Conservation (phyloP, 2,113 vertebrate species). For the Martes martes region DNA sequence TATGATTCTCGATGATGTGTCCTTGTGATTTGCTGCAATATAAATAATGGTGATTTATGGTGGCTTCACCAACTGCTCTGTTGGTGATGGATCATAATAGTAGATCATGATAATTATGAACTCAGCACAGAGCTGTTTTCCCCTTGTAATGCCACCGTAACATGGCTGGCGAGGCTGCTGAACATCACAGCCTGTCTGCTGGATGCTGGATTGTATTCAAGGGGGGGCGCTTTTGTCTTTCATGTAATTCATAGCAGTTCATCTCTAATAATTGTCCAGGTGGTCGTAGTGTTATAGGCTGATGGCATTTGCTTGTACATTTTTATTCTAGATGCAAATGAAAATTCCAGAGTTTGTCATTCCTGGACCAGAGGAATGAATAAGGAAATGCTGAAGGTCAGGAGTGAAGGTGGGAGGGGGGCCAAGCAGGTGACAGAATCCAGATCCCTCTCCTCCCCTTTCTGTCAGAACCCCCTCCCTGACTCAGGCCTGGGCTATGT, state of each 20-base stretch:
- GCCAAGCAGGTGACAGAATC: constrained; percentile 37
- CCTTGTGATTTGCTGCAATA: constrained; percentile 80
- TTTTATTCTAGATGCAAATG: constrained; percentile 62
- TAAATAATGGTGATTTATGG: constrained; percentile 85
- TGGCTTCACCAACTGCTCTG: constrained; percentile 76
- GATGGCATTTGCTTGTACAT: constrained; percentile 66
- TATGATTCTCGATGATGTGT: constrained; percentile 77
- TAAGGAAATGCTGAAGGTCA: neutral
- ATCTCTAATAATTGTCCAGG: constrained; percentile 68
- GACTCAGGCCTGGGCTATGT: constrained; percentile 54
- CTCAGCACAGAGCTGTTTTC: constrained; percentile 75
- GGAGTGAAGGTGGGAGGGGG: neutral
- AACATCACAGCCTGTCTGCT: constrained; percentile 69
- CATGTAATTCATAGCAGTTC: constrained; percentile 52
- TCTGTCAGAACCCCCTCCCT: neutral
- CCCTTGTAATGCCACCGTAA: constrained; percentile 78
- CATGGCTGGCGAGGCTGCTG: constrained; percentile 54
- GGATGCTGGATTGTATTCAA: constrained; percentile 65
- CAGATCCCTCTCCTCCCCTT: neutral
- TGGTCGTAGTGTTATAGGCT: constrained; percentile 43
- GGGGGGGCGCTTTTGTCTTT: constrained; percentile 44
- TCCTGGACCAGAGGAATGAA: neutral
- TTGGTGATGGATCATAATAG: constrained; percentile 82
- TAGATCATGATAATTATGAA: constrained; percentile 83
- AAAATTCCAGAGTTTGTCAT: neutral